phyloP scores from a whole-genome alignment of 37 sponge, comb jelly and placozoan species.

The Halichondria panicea region DNA sequence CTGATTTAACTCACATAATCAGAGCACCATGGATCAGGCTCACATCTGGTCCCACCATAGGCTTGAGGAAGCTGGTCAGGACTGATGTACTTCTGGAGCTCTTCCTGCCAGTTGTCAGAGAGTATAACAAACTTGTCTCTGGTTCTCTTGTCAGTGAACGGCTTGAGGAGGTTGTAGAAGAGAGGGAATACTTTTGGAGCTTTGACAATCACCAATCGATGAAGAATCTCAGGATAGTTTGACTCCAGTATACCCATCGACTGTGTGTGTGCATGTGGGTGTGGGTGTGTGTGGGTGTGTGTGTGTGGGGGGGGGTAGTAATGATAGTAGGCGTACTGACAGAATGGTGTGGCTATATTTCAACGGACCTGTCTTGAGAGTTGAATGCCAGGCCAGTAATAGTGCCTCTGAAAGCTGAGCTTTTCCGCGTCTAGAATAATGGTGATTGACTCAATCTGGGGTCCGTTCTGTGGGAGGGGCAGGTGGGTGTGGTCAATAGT shows the following conservation, averaged over 20 bases:
- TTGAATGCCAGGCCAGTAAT: constrained; percentile 73
- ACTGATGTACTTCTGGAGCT: constrained; percentile 63
- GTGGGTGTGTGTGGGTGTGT: no score
- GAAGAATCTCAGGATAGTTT: no score
- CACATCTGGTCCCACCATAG: constrained; percentile 71
- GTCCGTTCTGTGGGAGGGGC: no score
- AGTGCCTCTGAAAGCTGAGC: constrained; percentile 68
- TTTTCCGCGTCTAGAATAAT: constrained; percentile 60
- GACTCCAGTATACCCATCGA: no score
- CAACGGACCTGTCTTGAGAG: no score
- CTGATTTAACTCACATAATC: constrained; percentile 47
- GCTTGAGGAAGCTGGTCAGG: constrained; percentile 64
- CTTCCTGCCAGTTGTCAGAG: constrained; percentile 69
- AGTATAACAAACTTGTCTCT: no score
- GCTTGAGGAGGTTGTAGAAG: constrained; percentile 66
- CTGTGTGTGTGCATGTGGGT: no score
- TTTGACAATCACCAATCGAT: no score
- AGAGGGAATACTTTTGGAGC: constrained; percentile 64
- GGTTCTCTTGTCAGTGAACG: constrained; percentile 55
- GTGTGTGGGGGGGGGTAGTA: no score
- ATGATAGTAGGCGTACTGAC: no score
- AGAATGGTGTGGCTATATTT: no score
- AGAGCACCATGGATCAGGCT: constrained; percentile 69
- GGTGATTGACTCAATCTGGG: constrained; percentile 28
- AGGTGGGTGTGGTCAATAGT: no score